Evolutionary conservation across 2,888 invertebrate species (phyloP).

Genomic region (Agriopis leucophaearia): DNA sequence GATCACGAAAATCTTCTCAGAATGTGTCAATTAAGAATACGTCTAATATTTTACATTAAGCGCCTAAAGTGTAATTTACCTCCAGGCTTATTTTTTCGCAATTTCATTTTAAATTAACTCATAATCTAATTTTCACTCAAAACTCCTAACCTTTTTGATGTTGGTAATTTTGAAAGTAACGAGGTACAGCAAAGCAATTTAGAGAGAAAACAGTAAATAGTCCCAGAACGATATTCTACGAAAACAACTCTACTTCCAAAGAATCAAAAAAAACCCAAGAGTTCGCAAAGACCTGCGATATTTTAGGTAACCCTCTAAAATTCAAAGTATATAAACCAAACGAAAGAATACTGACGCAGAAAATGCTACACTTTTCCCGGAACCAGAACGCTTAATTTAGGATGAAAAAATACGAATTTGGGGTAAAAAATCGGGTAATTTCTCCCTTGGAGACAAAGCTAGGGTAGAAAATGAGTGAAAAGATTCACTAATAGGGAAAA

Average conservation of each 20-base stretch:
- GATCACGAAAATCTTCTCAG: no score
- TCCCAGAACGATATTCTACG: background rate
- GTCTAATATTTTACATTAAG: no score
- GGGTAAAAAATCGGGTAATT: conserved; percentile 44
- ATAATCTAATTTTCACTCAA: no score
- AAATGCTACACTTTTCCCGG: conserved; percentile 29
- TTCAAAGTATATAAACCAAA: conserved; percentile 3
- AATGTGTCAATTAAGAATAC: no score
- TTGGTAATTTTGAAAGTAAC: background rate
- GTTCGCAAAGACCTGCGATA: background rate
- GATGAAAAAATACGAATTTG: conserved; percentile 35
- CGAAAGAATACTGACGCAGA: conserved; percentile 8
- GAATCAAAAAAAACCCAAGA: background rate
- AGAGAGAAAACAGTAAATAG: background rate
- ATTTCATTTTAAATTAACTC: no score
- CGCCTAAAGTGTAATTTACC: no score
- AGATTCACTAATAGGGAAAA: conserved; percentile 53
- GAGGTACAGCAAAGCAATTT: conserved; percentile 1
- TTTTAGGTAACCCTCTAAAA: background rate
- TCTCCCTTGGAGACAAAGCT: conserved; percentile 39
- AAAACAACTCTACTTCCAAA: background rate
- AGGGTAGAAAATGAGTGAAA: conserved; percentile 46
- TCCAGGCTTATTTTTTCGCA: no score
- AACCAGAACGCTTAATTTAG: conserved; percentile 34
- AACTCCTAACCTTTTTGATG: background rate